phyloP scores from a whole-genome alignment of 2,797 vertebrate species.

The Cetoscarus ocellatus region DNA sequence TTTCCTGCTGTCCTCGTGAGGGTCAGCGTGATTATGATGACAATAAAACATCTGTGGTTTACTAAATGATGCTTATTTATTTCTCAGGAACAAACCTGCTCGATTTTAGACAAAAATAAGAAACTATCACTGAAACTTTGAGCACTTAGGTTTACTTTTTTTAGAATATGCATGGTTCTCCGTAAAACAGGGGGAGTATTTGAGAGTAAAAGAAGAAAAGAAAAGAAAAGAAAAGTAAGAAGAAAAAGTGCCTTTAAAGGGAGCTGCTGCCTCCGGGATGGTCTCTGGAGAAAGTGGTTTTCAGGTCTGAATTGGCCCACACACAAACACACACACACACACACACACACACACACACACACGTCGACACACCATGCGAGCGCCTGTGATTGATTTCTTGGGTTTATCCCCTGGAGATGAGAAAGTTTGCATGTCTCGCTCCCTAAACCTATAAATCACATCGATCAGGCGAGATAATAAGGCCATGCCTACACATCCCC shows the following conservation, averaged over 20 bases:
- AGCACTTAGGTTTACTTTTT: constrained; percentile 26
- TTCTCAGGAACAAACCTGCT: constrained; percentile 20
- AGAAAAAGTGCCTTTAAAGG: constrained; percentile 23
- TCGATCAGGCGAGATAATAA: constrained; percentile 72
- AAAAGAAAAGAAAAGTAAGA: constrained; percentile 3
- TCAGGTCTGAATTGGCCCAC: constrained; percentile 47
- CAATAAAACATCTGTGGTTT: constrained; percentile 51
- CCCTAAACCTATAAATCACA: constrained; percentile 75
- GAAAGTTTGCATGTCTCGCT: constrained; percentile 71
- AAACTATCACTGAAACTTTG: not conserved
- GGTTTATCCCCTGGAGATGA: constrained; percentile 70
- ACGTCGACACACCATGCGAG: constrained; percentile 4
- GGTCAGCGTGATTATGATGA: constrained; percentile 51
- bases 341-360: too few species aligned
- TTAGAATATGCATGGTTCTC: not conserved
- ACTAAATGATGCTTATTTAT: constrained; percentile 30
- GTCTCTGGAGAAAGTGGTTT: constrained; percentile 51
- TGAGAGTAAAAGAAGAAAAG: constrained; percentile 9
- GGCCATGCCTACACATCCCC: constrained; percentile 58
- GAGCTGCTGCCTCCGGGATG: constrained; percentile 17
- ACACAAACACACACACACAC: too few species aligned
- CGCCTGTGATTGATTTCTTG: constrained; percentile 67
- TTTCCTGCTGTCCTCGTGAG: constrained; percentile 44
- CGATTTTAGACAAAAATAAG: constrained; percentile 4
- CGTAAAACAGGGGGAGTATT: constrained; percentile 11